Evolutionary conservation across 2,113 vertebrate genomes (phyloP), one percentile per base, ranked within the genome.

Genomic region (Acanthochromis polyacanthus): DNA sequence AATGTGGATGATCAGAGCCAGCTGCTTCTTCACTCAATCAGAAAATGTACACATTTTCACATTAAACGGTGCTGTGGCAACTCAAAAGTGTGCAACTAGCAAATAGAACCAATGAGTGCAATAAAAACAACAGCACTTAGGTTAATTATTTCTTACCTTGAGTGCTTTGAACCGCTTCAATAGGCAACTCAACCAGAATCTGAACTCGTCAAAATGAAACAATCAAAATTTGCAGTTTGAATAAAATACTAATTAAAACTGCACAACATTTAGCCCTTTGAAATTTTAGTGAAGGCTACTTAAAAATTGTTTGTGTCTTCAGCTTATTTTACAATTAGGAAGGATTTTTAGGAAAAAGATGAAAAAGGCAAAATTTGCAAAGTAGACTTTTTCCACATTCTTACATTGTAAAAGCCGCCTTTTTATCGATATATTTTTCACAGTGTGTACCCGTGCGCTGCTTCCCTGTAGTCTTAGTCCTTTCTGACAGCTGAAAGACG

Each of bases 121-220:
- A 4, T 38, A 30, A 50, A 66, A 70, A 69, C 46, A 60, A 51
- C 40, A 75, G 53, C 48, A 66, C 17, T 52, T 1, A 5, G 50
- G 25, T 43, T 86, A 61, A 74, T 80, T 55, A 80, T 67, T 57
- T 23, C 36, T 53, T 65, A 80, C 56, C 69, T 36, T 36, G 32
- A 36, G 32, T 36, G 7, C 32, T 80, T 69, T 71, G 20, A 8
- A 66, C 55, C 53, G 22, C 20, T 48, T 73, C 23, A 67, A 56
- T 32, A 43, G 11, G 66, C 20, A 20, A 67, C 52, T 28, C 12
- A 66, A 45, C 50, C 20, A 56, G 51, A 38, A 57, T 45, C 40
- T 0, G 2, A 81, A 71, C 70, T 55, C 17, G 7, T 45, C 45
- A 15, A 53, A 59, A 48, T 53, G 14, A 75, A 81, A 66, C n/a